Conservation (phyloP, 2,888 invertebrate genomes). For the Ceramica pisi region DNA sequence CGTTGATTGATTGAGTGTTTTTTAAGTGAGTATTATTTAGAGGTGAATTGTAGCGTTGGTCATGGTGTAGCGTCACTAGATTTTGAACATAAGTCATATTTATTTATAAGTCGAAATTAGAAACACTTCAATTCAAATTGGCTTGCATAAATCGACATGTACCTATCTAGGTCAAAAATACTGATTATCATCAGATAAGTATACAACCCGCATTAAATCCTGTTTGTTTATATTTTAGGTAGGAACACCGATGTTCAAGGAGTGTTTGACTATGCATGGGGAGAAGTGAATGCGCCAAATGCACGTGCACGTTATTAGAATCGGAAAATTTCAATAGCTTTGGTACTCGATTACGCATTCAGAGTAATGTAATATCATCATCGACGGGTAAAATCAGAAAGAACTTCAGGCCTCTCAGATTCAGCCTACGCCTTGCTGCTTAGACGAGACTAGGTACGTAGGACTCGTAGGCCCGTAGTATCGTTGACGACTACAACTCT, state of each 20-base stretch:
- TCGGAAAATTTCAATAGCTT: constrained; percentile 38
- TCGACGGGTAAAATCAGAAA: constrained; percentile 12
- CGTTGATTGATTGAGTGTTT: constrained; percentile 38
- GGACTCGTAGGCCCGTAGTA: too few species aligned
- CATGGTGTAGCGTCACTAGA: background rate
- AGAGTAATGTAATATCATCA: constrained; percentile 28
- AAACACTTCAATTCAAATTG: background rate
- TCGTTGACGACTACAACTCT: background rate
- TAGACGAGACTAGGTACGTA: too few species aligned
- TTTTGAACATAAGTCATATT: background rate
- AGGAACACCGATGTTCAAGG: constrained; percentile 28
- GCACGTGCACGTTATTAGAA: constrained; percentile 60
- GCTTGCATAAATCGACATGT: too few species aligned
- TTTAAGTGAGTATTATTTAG: constrained; percentile 20
- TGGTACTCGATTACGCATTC: constrained; percentile 40
- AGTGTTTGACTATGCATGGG: constrained; percentile 41
- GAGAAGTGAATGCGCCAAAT: constrained; percentile 57
- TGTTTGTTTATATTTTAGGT: constrained; percentile 38
- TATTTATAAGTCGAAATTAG: constrained; percentile 9
- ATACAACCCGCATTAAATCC: constrained; percentile 43
- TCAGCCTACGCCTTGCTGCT: background rate
- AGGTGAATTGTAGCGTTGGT: background rate
- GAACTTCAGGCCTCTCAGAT: background rate
- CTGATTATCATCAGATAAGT: constrained; percentile 3
- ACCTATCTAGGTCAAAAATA: constrained; percentile 3